phyloP scores from a whole-genome alignment of 1,140 invertebrate species.

The Diorhabda carinulata region DNA sequence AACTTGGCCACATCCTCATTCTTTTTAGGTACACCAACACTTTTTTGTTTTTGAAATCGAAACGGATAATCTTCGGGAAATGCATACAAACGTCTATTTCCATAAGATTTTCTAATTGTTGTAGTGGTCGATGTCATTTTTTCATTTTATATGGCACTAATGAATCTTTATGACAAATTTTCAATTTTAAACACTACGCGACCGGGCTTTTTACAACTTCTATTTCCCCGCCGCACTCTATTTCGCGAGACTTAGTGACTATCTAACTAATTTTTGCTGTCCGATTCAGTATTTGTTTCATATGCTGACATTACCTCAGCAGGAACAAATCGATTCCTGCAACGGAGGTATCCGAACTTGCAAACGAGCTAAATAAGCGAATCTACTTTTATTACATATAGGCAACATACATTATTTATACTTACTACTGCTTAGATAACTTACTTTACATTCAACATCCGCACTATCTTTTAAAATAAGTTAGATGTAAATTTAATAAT shows the following conservation, averaged over 20 bases:
- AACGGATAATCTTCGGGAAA: conserved; percentile 50
- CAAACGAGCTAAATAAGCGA: neutral
- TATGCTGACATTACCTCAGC: neutral
- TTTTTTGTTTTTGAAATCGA: conserved; percentile 39
- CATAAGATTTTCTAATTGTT: conserved; percentile 48
- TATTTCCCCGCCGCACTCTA: neutral
- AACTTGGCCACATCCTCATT: conserved; percentile 64
- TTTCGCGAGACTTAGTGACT: neutral
- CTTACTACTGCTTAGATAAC: too few relatives aligned
- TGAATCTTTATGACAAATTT: neutral
- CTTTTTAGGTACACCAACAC: conserved; percentile 50
- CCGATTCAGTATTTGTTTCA: neutral
- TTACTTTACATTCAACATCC: too few relatives aligned
- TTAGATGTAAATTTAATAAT: too few relatives aligned
- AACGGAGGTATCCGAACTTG: conserved; percentile 2
- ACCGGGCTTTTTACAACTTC: neutral
- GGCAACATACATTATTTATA: too few relatives aligned
- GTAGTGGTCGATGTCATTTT: conserved; percentile 39
- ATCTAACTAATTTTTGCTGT: neutral
- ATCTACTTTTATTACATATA: too few relatives aligned
- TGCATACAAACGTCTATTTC: conserved; percentile 52
- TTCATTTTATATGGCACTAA: conserved; percentile 25
- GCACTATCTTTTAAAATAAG: too few relatives aligned
- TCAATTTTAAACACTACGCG: conserved; percentile 7
- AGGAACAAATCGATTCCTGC: conserved; percentile 7